These are phyloP conservation scores for Octopus bimaculoides DNA, from an alignment of 1,140 invertebrate species.

Conservation along the genomic window DNA sequence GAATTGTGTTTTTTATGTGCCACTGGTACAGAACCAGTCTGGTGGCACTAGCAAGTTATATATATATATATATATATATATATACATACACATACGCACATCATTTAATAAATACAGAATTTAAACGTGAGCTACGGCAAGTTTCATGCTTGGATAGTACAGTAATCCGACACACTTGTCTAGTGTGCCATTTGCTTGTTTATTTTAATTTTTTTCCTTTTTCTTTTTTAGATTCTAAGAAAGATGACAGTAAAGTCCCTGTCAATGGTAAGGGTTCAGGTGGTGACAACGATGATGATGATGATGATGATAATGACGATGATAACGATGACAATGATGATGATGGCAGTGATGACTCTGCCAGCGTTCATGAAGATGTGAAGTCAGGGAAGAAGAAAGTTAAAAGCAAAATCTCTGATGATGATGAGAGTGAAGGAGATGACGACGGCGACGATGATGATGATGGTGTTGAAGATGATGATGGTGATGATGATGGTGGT, in stretches of 20 bases:
- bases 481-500: no score
- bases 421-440: background rate
- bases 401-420: background rate
- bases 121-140: no score
- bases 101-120: no score
- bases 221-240: background rate
- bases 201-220: background rate
- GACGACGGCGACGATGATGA: background rate
- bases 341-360: background rate
- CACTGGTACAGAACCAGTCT: no score
- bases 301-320: conserved; percentile 12
- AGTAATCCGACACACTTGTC: background rate
- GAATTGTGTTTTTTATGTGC: no score
- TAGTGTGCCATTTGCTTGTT: background rate
- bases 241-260: background rate
- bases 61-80: no score
- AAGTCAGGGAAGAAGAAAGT: background rate
- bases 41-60: no score
- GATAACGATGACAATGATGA: conserved; percentile 6
- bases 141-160: background rate
- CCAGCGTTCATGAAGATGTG: background rate
- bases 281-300: background rate
- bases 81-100: no score
- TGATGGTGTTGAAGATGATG: background rate
- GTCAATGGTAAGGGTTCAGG: background rate